Evolutionary conservation across 2,113 vertebrate genomes (phyloP), one percentile per base, ranked within the genome.

Genomic region (Microcebus jonahi): DNA sequence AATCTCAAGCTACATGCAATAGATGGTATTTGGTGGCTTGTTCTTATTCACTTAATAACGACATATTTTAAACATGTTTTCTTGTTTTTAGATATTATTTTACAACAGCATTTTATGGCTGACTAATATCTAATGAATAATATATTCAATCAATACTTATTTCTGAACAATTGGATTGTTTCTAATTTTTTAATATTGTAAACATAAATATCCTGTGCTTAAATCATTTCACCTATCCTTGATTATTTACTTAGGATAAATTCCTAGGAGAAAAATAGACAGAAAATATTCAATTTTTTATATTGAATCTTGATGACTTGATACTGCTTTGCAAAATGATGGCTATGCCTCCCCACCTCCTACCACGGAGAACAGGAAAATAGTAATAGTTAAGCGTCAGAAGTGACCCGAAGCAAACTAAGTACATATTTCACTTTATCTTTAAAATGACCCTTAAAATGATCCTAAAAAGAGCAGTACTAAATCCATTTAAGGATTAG

Each of bases 331-430:
- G 31, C 45, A 27, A 73, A 83, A 36, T 75, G 34, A 14, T 42
- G 6, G n/a, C 3, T 18, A 1, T 63, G 13, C 27, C 31, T 6
- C 2, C 45, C 4, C 6, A 1, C 13, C 25, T 12, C 8, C 23
- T 21, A 59, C 91, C 39, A 17, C 2, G 27, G 25, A 12, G 12
- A 31, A 36, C 0, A 6, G 77, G 34, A 11, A 27, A 12, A 18
- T 9, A 4, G 20, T 13, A 29, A 11, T n/a, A 45, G 9, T 17
- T 12, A 17, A 11, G 25, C 3, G 0, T 13, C 10, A 7, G 20
- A 42, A 70, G 23, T 67, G 63, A 34, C 10, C 61, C 27, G 12
- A 10, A 11, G 23, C 20, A 21, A 15, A 27, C 25, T 34, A 27
- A 61, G 23, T 53, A 50, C 29, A 9, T 14, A 27, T 53, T n/a